Evolutionary conservation across 2,113 vertebrate species (phyloP).

Genomic region (Mesembrinibis cayennensis): DNA sequence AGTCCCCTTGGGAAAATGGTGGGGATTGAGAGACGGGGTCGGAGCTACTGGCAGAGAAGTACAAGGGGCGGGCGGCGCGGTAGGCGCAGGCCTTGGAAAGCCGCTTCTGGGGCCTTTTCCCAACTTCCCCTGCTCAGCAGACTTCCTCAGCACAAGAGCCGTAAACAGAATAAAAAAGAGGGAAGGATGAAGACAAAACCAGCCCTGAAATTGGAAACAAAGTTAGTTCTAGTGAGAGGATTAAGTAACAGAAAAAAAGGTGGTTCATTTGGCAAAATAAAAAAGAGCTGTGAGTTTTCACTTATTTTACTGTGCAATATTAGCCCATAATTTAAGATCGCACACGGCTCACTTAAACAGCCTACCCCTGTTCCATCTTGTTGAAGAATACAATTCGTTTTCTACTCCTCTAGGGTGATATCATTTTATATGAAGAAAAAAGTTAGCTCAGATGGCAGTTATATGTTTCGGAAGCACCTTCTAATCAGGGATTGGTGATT

Average conservation of each 20-base stretch:
- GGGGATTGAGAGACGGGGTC: not conserved
- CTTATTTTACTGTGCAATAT: slow-evolving; percentile 64
- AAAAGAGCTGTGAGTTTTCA: slow-evolving; percentile 63
- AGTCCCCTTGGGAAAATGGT: not conserved
- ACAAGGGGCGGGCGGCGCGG: not conserved
- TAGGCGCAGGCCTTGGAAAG: rapidly evolving
- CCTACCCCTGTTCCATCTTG: slow-evolving; percentile 57
- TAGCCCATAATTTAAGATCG: slow-evolving; percentile 73
- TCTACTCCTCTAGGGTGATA: slow-evolving; percentile 76
- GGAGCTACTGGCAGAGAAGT: not conserved
- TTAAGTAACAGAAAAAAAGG: slow-evolving; percentile 37
- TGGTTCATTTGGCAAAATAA: slow-evolving; percentile 55
- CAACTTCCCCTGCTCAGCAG: not conserved
- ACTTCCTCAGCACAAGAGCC: not conserved
- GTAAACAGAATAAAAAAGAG: not conserved
- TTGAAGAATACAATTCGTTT: slow-evolving; percentile 73
- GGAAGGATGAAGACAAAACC: not conserved
- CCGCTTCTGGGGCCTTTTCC: not conserved
- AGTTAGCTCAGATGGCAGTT: slow-evolving; percentile 81
- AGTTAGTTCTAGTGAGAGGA: slow-evolving; percentile 49
- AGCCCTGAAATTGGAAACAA: slow-evolving; percentile 1
- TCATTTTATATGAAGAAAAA: slow-evolving; percentile 81
- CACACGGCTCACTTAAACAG: slow-evolving; percentile 48
- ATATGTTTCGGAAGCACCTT: slow-evolving; percentile 84
- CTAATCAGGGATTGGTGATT: slow-evolving; percentile 94